A percentile compares a stretch with the other conserved stretches of the same genome.
Conservation (phyloP, 2,888 invertebrate genomes). For the Hemicrepidius hirtus region DNA sequence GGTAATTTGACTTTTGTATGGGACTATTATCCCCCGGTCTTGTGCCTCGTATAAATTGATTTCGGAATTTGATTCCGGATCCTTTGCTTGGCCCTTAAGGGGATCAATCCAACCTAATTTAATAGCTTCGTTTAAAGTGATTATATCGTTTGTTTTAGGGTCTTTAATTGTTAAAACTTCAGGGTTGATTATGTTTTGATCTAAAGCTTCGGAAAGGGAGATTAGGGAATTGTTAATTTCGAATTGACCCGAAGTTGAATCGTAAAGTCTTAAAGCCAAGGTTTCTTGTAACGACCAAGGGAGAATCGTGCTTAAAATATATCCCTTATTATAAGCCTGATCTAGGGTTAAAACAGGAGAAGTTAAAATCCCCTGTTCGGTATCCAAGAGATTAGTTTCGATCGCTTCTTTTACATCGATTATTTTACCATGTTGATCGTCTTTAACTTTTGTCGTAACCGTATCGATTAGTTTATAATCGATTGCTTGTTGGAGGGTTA, state of each 20-base stretch:
- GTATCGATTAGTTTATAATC: constrained; percentile 83
- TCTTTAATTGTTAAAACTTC: constrained; percentile 86
- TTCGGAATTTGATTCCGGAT: constrained; percentile 83
- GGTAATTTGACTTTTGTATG: constrained; percentile 88
- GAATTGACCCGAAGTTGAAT: constrained; percentile 83
- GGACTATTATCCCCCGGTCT: constrained; percentile 86
- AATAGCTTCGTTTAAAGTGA: constrained; percentile 87
- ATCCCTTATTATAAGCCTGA: constrained; percentile 87
- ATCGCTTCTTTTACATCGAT: constrained; percentile 83
- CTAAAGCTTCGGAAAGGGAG: constrained; percentile 84
- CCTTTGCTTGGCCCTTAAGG: constrained; percentile 84
- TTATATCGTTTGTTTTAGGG: constrained; percentile 86
- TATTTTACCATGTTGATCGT: constrained; percentile 80
- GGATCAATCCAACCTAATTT: constrained; percentile 85
- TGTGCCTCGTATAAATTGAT: constrained; percentile 89
- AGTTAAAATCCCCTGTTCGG: constrained; percentile 81
- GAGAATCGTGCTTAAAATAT: constrained; percentile 84
- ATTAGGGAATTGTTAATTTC: constrained; percentile 81
- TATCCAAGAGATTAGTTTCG: constrained; percentile 81
- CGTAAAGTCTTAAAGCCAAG: constrained; percentile 86
- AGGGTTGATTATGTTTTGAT: constrained; percentile 83
- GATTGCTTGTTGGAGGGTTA: constrained; percentile 86
- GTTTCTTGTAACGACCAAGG: constrained; percentile 91
- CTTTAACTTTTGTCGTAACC: constrained; percentile 82
- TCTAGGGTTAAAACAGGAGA: constrained; percentile 83